Evolutionary conservation across 2,113 vertebrate species (phyloP), one percentile per base, ranked within the genome.

Genomic region (Aldabrachelys gigantea): DNA sequence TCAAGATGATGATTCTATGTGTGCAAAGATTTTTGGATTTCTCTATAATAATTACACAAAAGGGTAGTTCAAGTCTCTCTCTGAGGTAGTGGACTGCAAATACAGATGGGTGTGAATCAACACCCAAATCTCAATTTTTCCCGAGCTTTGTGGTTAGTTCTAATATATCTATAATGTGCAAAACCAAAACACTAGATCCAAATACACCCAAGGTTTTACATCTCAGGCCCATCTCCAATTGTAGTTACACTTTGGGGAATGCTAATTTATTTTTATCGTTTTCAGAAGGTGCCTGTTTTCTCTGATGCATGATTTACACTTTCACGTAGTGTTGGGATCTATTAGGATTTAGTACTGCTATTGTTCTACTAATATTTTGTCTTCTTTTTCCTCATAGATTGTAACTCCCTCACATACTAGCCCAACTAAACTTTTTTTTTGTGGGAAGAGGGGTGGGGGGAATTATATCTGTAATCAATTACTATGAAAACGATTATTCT

Each of bases 261-360:
- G 78, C 49, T 89, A 91, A 95, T 50, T 88, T 87, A 84, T 75
- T 79, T 96, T 96, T 96, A 91, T 0, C 0, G 86, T 31, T 92
- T 47, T 79, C 50, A 95, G 62, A 78, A 89, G 83, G 57, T 14
- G 8, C 35, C 38, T 72, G 93, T 92, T 95, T 93, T 54, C 49
- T 93, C 65, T 89, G 49, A 72, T 88, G 92, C 88, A 75, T 84
- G 89, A 57, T 94, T 95, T 93, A 93, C 91, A 92, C 49, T 88
- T 92, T 88, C 94, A 93, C 76, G 83, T 62, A 78, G 93, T 91
- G 85, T 0, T 29, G 6, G 85, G 86, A 90, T 93, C 87, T 95
- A 93, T 93, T 91, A 94, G 95, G 50, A 38, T 54, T 84, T 88
- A 47, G 82, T 91, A 95, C 87, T 85, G 50, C 38, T 86, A 87